Conservation (phyloP, 2,888 invertebrate genomes). For the Leptogaster cylindrica region DNA sequence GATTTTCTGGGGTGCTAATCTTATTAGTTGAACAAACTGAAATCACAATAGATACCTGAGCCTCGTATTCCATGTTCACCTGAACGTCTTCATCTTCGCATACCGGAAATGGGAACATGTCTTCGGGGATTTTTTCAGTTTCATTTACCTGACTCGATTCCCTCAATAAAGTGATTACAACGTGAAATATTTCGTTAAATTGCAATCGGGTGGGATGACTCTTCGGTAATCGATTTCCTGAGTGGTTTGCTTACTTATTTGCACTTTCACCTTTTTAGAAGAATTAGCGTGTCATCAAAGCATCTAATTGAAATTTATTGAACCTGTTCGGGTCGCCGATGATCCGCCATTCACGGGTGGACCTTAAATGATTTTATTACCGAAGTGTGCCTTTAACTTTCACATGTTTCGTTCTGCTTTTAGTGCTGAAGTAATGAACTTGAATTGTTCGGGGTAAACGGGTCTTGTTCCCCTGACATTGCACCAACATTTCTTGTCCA, state of each 20-base stretch:
- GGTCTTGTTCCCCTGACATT: slow-evolving; percentile 21
- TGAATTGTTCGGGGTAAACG: slow-evolving; percentile 12
- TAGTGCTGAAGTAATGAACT: slow-evolving; percentile 27
- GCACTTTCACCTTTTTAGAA: slow-evolving; percentile 22
- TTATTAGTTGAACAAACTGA: slow-evolving; percentile 11
- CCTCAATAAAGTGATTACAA: too few relatives aligned
- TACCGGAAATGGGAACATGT: slow-evolving; percentile 11
- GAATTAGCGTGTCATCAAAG: slow-evolving; percentile 24
- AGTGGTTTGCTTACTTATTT: slow-evolving; percentile 1
- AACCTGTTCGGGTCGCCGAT: slow-evolving; percentile 4
- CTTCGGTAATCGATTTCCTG: neutral
- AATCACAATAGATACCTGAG: too few relatives aligned
- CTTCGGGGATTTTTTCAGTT: neutral
- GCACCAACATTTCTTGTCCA: slow-evolving; percentile 34
- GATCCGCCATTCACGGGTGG: slow-evolving; percentile 8
- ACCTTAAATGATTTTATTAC: neutral
- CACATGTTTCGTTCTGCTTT: too few relatives aligned
- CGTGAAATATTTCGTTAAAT: too few relatives aligned
- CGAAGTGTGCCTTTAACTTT: neutral
- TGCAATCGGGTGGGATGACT: neutral
- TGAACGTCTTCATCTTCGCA: neutral
- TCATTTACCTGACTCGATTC: neutral
- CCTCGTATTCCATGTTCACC: neutral
- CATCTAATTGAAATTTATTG: slow-evolving; percentile 38
- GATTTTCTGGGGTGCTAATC: slow-evolving; percentile 8